phyloP scores from a whole-genome alignment of 1,140 invertebrate genomes.

The Orussus abietinus region DNA sequence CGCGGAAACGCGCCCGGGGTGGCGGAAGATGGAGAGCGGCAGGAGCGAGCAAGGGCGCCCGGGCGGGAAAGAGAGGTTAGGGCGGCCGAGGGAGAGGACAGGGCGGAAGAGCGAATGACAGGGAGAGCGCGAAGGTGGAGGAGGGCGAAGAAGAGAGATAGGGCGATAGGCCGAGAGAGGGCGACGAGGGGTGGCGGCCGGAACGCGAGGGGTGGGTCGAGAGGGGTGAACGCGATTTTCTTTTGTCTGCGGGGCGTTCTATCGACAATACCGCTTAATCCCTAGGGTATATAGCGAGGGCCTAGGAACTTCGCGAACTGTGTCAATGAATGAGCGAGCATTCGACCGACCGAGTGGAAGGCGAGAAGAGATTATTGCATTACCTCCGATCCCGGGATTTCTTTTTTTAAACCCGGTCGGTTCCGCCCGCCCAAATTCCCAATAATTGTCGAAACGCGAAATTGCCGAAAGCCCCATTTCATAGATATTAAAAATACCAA shows the following conservation, averaged over 20 bases:
- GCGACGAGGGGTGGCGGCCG: slow-evolving; percentile 1
- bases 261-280: slow-evolving; percentile 24
- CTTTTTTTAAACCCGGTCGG: no score
- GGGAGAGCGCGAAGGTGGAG: background rate
- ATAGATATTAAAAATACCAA: no score
- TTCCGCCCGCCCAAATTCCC: no score
- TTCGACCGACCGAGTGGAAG: slow-evolving; percentile 1
- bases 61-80: background rate
- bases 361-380: background rate
- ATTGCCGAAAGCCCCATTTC: no score
- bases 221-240: slow-evolving; percentile 21
- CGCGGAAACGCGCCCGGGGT: no score
- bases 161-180: no score
- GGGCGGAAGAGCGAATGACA: background rate
- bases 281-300: slow-evolving; percentile 13
- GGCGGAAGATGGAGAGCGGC: no score
- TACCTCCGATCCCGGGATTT: no score
- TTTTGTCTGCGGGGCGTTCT: slow-evolving; percentile 26
- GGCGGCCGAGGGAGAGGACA: no score
- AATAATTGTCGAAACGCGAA: no score
- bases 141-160: background rate
- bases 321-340: slow-evolving; percentile 22
- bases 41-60: no score
- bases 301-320: slow-evolving; percentile 11
- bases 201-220: slow-evolving; percentile 3